Conservation (phyloP, 1,140 invertebrate genomes). For the Drosophila willistoni region DNA sequence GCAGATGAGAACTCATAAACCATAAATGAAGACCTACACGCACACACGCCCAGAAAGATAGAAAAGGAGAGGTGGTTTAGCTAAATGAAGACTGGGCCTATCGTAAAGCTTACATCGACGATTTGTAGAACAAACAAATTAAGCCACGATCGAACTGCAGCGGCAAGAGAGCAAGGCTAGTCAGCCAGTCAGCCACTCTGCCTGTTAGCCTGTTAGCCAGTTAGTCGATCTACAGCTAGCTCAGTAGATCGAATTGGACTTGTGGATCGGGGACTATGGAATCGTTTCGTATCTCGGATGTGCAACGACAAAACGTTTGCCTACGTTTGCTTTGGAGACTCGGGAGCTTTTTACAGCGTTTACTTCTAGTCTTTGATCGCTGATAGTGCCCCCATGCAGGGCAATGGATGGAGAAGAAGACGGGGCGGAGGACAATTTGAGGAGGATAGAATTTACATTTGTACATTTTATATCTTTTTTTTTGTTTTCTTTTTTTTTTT, state of each 20-base stretch:
- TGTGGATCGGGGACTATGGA: slow-evolving; percentile 19
- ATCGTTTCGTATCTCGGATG: slow-evolving; percentile 28
- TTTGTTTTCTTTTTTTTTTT: neutral
- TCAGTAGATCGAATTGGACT: slow-evolving; percentile 18
- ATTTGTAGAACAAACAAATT: slow-evolving; percentile 75
- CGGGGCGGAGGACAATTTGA: slow-evolving; percentile 8
- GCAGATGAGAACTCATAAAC: neutral
- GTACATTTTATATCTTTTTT: slow-evolving; percentile 20
- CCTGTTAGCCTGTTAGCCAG: neutral
- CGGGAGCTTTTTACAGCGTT: slow-evolving; percentile 68
- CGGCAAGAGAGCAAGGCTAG: neutral
- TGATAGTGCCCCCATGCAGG: slow-evolving; percentile 50
- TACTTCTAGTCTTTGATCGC: slow-evolving; percentile 77
- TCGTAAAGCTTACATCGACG: slow-evolving; percentile 56
- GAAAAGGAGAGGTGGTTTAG: neutral
- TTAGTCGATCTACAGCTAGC: slow-evolving; percentile 17
- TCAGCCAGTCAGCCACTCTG: neutral
- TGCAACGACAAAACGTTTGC: slow-evolving; percentile 50
- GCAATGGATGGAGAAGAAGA: neutral
- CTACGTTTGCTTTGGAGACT: slow-evolving; percentile 22
- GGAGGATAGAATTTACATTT: slow-evolving; percentile 48
- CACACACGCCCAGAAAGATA: neutral
- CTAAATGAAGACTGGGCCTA: slow-evolving; percentile 26
- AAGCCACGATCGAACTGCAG: slow-evolving; percentile 38
- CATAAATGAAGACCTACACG: neutral